Evolutionary conservation across 2,113 vertebrate genomes (phyloP).

Genomic region (Elgaria multicarinata): DNA sequence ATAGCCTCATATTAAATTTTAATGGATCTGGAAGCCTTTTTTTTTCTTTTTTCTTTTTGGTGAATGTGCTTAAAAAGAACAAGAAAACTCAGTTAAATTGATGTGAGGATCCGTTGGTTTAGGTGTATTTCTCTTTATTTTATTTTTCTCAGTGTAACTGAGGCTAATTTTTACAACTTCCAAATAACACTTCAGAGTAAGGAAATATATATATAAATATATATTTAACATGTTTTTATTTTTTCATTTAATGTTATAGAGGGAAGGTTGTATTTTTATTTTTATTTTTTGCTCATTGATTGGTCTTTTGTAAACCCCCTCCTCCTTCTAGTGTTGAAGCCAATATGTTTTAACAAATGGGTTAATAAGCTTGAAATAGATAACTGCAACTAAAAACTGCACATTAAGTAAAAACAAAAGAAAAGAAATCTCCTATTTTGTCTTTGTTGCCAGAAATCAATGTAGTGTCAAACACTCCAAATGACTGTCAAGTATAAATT

Average conservation of each 20-base stretch:
- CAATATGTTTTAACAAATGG: constrained; percentile 89
- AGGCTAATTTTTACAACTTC: constrained; percentile 87
- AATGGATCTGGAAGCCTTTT: constrained; percentile 79
- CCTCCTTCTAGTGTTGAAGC: constrained; percentile 79
- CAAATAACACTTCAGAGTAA: constrained; percentile 82
- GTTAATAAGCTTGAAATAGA: constrained; percentile 90
- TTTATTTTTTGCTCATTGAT: constrained; percentile 57
- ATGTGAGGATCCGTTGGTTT: constrained; percentile 77
- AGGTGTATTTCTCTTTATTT: constrained; percentile 79
- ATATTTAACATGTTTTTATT: constrained; percentile 85
- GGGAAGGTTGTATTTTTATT: constrained; percentile 75
- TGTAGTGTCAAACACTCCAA: constrained; percentile 94
- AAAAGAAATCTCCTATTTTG: constrained; percentile 85
- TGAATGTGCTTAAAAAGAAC: constrained; percentile 74
- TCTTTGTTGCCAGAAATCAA: constrained; percentile 94
- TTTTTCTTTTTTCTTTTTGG: constrained; percentile 61
- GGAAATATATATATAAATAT: constrained; percentile 68
- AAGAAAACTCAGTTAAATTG: constrained; percentile 82
- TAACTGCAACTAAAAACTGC: constrained; percentile 91
- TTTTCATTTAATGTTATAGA: constrained; percentile 79
- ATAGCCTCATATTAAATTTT: constrained; percentile 80
- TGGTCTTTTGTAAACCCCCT: constrained; percentile 71
- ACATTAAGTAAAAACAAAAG: constrained; percentile 80
- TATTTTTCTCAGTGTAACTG: constrained; percentile 91
- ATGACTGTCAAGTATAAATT: constrained; percentile 87